Conservation (phyloP, 1,140 invertebrate species). For the Drosophila kepulauana region DNA sequence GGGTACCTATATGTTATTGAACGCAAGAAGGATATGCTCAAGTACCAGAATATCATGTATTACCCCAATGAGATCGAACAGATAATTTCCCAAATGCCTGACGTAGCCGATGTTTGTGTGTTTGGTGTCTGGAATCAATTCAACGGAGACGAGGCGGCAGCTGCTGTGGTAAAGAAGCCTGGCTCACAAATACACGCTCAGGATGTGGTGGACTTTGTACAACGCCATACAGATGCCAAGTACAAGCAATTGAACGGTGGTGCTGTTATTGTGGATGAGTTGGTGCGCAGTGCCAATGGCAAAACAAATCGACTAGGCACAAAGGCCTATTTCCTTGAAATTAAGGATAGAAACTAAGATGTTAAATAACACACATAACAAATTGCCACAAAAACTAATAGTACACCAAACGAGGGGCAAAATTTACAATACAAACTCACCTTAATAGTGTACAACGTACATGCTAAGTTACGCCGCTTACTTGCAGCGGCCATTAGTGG, state of each 20-base stretch:
- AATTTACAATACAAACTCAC: no score
- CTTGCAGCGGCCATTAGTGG: no score
- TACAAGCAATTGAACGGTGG: conserved; percentile 84
- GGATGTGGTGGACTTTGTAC: conserved; percentile 65
- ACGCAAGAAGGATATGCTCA: conserved; percentile 88
- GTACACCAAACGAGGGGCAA: no score
- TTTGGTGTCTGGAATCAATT: conserved; percentile 68
- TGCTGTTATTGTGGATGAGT: conserved; percentile 84
- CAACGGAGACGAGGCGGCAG: conserved; percentile 62
- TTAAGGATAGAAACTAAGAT: conserved; percentile 30
- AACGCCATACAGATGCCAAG: conserved; percentile 35
- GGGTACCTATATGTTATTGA: conserved; percentile 87
- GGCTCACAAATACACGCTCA: conserved; percentile 50
- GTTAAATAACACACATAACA: neutral
- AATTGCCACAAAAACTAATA: no score
- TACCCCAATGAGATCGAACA: conserved; percentile 71
- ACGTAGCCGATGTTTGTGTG: conserved; percentile 68
- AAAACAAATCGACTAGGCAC: conserved; percentile 65
- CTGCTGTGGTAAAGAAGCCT: conserved; percentile 60
- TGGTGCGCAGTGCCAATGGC: conserved; percentile 72
- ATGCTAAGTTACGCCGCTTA: no score
- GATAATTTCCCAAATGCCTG: conserved; percentile 57
- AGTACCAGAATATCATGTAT: conserved; percentile 79
- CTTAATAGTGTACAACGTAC: no score
- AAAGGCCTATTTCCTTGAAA: conserved; percentile 60